These are phyloP conservation scores for Chlorocebus sabaeus DNA, from an alignment of 2,113 vertebrate species.

Conservation along the genomic window DNA sequence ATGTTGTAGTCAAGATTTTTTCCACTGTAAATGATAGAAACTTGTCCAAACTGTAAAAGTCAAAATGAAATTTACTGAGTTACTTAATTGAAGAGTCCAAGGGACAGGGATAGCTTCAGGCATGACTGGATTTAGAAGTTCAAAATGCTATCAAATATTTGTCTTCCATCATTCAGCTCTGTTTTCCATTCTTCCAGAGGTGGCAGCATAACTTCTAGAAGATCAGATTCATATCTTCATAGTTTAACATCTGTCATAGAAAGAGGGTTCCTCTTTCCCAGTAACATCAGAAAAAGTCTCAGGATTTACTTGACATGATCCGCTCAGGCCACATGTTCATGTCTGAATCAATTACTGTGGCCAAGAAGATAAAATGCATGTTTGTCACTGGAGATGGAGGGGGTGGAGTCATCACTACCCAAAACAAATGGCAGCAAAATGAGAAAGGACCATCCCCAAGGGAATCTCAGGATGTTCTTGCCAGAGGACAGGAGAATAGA, in stretches of 20 bases:
- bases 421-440: neutral
- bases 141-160: neutral
- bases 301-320: neutral
- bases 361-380: neutral
- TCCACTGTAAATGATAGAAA: neutral
- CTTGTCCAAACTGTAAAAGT: neutral
- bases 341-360: neutral
- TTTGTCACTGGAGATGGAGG: neutral
- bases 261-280: neutral
- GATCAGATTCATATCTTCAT: neutral
- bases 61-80: neutral
- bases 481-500: neutral
- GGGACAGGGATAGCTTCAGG: neutral
- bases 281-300: neutral
- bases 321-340: neutral
- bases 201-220: neutral
- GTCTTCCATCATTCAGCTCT: neutral
- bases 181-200: neutral
- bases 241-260: neutral
- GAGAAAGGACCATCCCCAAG: neutral
- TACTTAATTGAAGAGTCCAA: slow-evolving; percentile 18
- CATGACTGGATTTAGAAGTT: neutral
- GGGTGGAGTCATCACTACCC: neutral
- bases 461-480: neutral
- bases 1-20: neutral